These are phyloP conservation scores for Horisme vitalbata DNA, from an alignment of 2,888 invertebrate species.

Conservation along the genomic window DNA sequence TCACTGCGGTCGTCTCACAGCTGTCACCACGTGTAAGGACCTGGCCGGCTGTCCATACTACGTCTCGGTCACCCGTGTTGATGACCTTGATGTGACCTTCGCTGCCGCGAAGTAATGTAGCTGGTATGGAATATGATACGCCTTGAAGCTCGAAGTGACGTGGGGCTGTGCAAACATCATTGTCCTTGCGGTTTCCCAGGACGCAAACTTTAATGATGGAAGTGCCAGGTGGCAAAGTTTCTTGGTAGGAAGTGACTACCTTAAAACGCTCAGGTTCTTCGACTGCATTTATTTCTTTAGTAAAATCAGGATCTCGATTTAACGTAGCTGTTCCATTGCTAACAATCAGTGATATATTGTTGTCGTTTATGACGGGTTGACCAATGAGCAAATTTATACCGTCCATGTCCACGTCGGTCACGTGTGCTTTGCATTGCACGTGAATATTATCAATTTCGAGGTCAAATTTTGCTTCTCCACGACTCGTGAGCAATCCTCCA, in stretches of 20 bases:
- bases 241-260: no score
- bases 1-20: neutral
- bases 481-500: neutral
- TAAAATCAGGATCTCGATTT: neutral
- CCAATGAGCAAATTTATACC: constrained; percentile 30
- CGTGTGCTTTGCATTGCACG: constrained; percentile 24
- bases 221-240: neutral
- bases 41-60: neutral
- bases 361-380: constrained; percentile 33
- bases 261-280: no score
- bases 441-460: constrained; percentile 4
- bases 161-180: constrained; percentile 26
- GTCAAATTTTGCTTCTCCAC: neutral
- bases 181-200: constrained; percentile 1
- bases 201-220: neutral
- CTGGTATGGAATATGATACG: constrained; percentile 32
- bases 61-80: constrained; percentile 23
- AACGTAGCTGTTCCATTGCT: constrained; percentile 15
- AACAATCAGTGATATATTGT: constrained; percentile 23
- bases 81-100: constrained; percentile 34
- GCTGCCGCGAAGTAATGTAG: constrained; percentile 33
- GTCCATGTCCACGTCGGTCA: no score
- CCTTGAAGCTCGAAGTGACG: constrained; percentile 33
- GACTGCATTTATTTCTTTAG: no score
- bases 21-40: neutral